These are phyloP conservation scores for Bombycilla garrulus DNA, from an alignment of 2,113 vertebrate species.

Conservation along the genomic window DNA sequence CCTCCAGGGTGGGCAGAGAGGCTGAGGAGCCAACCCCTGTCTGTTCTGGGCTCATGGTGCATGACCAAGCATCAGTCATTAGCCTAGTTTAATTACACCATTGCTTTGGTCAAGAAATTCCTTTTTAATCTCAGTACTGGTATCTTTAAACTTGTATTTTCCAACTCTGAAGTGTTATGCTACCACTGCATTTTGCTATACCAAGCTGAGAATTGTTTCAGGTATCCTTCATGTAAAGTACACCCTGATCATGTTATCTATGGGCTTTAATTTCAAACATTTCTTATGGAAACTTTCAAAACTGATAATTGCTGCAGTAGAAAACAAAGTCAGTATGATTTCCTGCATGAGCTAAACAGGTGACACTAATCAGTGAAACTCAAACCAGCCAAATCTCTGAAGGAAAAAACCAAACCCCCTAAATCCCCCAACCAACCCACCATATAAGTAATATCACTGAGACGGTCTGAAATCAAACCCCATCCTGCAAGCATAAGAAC, in stretches of 20 bases:
- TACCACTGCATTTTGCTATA: background rate
- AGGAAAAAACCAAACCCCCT: background rate
- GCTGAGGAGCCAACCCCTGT: background rate
- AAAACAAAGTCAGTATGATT: background rate
- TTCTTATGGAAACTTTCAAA: background rate
- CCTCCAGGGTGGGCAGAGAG: background rate
- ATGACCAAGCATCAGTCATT: background rate
- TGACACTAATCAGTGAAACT: background rate
- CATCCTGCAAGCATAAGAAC: background rate
- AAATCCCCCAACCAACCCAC: background rate
- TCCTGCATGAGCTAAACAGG: background rate
- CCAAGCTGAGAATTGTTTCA: background rate
- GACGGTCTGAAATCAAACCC: background rate
- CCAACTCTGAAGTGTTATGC: background rate
- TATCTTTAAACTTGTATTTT: background rate
- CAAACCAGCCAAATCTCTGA: background rate
- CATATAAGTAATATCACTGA: background rate
- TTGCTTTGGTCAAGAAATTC: background rate
- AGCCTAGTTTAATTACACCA: background rate
- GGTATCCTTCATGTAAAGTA: background rate
- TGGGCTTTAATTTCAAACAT: background rate
- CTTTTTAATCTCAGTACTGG: background rate
- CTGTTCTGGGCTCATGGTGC: background rate
- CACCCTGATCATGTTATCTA: background rate
- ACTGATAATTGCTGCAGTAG: background rate